phyloP scores from a whole-genome alignment of 2,797 vertebrate species.

The Bradypodion ventrale region DNA sequence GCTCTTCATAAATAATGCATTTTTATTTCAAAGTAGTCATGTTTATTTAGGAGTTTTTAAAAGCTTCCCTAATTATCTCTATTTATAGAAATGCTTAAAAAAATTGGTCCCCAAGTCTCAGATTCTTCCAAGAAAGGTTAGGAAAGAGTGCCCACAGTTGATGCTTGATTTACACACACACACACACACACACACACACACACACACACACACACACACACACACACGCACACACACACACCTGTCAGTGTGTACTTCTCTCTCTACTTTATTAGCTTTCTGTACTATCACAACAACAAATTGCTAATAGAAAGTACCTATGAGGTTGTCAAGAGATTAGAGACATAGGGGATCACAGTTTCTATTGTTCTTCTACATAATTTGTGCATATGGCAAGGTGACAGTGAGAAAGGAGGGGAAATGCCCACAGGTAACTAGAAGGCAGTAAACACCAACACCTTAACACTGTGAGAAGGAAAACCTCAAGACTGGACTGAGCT shows the following conservation, averaged over 20 bases:
- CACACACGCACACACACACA: background rate
- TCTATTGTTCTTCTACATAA: too few species aligned
- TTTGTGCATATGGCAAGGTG: too few species aligned
- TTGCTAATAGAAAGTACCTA: accelerated
- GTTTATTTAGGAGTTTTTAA: conserved; percentile 10
- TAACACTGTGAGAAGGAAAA: too few species aligned
- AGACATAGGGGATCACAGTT: too few species aligned
- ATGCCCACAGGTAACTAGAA: too few species aligned
- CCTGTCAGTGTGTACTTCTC: background rate
- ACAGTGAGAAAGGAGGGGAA: too few species aligned
- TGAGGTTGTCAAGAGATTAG: too few species aligned
- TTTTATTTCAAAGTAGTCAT: background rate
- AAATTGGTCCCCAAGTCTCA: conserved; percentile 24
- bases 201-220: background rate
- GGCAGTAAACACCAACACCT: too few species aligned
- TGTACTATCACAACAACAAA: accelerated
- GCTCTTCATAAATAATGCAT: background rate
- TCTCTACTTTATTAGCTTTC: accelerated
- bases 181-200: too few species aligned
- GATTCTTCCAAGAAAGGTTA: background rate
- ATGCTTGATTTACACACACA: too few species aligned
- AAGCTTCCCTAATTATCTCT: conserved; percentile 29
- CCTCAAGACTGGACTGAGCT: too few species aligned
- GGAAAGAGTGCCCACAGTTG: background rate
- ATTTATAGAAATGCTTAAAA: conserved; percentile 30